Evolutionary conservation across 2,797 vertebrate species (phyloP).

Genomic region (Meda fulgida): DNA sequence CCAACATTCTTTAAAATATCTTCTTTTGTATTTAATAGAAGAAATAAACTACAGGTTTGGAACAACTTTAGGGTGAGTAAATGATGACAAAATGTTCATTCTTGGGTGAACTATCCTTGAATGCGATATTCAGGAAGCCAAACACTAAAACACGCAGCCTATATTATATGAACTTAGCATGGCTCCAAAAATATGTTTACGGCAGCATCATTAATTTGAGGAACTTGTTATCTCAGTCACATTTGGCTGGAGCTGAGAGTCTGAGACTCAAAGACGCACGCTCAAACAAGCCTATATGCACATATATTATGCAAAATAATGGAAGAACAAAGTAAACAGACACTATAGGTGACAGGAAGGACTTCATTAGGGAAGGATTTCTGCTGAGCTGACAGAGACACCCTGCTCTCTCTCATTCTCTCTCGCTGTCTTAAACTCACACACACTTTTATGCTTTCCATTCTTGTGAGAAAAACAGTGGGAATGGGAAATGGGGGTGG

Average conservation of each 20-base stretch:
- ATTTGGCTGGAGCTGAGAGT: slow-evolving; percentile 36
- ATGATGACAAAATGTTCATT: too few relatives aligned
- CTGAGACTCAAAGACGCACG: not conserved
- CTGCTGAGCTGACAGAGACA: slow-evolving; percentile 60
- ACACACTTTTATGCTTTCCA: slow-evolving; percentile 24
- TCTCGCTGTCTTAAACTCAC: slow-evolving; percentile 30
- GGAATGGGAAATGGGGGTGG: slow-evolving; percentile 52
- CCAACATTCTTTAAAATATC: too few relatives aligned
- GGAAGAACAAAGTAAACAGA: slow-evolving; percentile 53
- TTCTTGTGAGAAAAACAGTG: slow-evolving; percentile 43
- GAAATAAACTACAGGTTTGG: too few relatives aligned
- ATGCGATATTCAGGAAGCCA: not conserved
- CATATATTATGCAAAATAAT: slow-evolving; percentile 53
- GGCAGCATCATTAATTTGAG: slow-evolving; percentile 29
- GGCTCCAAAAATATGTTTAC: slow-evolving; percentile 36
- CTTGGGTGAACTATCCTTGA: not conserved
- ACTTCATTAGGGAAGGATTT: slow-evolving; percentile 61
- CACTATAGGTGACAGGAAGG: slow-evolving; percentile 53
- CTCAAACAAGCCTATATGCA: slow-evolving; percentile 48
- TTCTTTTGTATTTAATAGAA: too few relatives aligned
- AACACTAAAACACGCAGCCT: not conserved
- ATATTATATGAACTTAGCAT: slow-evolving; percentile 29
- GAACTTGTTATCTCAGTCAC: slow-evolving; percentile 41
- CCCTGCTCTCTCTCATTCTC: slow-evolving; percentile 39
- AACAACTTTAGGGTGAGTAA: too few relatives aligned